phyloP scores from a whole-genome alignment of 2,888 invertebrate genomes.

The Autographa gamma region DNA sequence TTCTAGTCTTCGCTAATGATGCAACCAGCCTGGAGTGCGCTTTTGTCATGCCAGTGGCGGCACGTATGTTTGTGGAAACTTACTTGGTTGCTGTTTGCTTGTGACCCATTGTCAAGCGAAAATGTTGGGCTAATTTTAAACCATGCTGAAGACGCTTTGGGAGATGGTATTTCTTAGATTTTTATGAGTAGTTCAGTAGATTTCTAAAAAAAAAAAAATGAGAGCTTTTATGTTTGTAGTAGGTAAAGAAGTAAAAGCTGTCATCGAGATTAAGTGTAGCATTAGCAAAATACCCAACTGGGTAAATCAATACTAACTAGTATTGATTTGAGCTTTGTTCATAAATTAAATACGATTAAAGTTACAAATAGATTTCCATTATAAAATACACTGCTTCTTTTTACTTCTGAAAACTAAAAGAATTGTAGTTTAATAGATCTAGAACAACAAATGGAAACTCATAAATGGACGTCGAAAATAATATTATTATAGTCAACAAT shows the following conservation, averaged over 20 bases:
- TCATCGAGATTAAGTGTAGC: too few relatives aligned
- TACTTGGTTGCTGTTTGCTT: conserved; percentile 23
- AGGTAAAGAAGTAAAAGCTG: too few relatives aligned
- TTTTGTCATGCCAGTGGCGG: conserved; percentile 59
- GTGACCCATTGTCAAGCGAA: conserved; percentile 46
- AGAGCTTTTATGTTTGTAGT: too few relatives aligned
- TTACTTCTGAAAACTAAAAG: too few relatives aligned
- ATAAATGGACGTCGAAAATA: neutral
- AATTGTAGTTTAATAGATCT: neutral
- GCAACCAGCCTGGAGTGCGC: conserved; percentile 58
- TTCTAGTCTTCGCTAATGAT: conserved; percentile 66
- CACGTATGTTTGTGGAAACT: conserved; percentile 50
- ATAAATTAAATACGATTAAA: too few relatives aligned
- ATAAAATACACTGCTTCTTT: too few relatives aligned
- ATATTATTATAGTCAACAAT: neutral
- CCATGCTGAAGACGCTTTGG: conserved; percentile 3
- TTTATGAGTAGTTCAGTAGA: neutral
- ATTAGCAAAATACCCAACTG: too few relatives aligned
- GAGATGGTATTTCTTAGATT: neutral
- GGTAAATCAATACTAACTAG: too few relatives aligned
- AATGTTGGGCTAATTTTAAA: conserved; percentile 42
- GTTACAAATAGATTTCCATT: too few relatives aligned
- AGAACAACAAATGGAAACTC: neutral
- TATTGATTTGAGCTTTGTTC: too few relatives aligned
- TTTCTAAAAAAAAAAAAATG: too few relatives aligned